Conservation (phyloP, 2,113 vertebrate species). For the Silurus asotus region DNA sequence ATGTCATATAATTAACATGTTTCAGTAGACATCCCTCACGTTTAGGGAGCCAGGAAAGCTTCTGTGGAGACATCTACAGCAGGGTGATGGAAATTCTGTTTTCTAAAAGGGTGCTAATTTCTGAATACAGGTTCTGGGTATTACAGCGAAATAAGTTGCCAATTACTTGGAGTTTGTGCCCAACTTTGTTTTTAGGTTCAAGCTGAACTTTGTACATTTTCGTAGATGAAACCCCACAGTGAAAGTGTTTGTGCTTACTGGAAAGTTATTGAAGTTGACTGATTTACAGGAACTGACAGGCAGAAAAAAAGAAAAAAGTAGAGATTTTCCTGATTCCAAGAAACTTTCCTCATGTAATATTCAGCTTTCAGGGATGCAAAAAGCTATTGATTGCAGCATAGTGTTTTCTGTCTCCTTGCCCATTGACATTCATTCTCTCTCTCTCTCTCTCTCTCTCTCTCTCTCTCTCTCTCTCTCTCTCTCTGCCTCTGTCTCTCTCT, state of each 20-base stretch:
- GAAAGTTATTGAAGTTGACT: slow-evolving; percentile 30
- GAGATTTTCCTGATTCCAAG: slow-evolving; percentile 46
- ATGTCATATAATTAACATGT: neutral
- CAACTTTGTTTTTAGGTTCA: neutral
- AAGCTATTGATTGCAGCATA: slow-evolving; percentile 45
- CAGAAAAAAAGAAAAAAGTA: slow-evolving; percentile 34
- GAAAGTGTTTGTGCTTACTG: slow-evolving; percentile 12
- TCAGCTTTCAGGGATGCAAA: slow-evolving; percentile 47
- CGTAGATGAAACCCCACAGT: neutral
- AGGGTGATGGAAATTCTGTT: neutral
- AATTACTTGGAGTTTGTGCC: neutral
- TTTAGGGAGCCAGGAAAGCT: neutral
- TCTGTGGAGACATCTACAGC: neutral
- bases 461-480: neutral
- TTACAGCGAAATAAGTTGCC: neutral
- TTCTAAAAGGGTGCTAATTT: neutral
- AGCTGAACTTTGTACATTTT: neutral
- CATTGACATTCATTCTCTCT: neutral
- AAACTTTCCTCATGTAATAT: slow-evolving; percentile 57
- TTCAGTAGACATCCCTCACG: neutral
- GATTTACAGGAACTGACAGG: slow-evolving; percentile 21
- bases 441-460: slow-evolving; percentile 48
- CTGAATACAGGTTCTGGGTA: neutral
- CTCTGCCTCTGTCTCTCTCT: neutral
- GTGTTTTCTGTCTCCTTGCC: neutral